phyloP scores from a whole-genome alignment of 2,888 invertebrate species.

The Spatulosminthurus flaviceps region DNA sequence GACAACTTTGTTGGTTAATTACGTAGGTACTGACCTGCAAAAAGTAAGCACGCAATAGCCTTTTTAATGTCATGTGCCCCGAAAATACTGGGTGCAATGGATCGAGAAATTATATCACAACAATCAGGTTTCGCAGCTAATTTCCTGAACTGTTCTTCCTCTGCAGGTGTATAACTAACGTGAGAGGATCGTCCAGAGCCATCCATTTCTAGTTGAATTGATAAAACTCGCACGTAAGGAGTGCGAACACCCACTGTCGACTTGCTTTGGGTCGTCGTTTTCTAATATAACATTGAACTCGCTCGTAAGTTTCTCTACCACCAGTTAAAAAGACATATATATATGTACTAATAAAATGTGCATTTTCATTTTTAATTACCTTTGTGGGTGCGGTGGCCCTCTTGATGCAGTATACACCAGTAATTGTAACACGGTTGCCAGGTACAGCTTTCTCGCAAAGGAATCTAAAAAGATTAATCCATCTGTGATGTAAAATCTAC shows the following conservation, averaged over 20 bases:
- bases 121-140: slow-evolving; percentile 86
- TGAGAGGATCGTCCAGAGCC: slow-evolving; percentile 72
- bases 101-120: slow-evolving; percentile 86
- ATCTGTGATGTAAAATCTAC: neutral
- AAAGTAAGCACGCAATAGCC: slow-evolving; percentile 92
- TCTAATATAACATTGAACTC: too few relatives aligned
- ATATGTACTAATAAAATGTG: too few relatives aligned
- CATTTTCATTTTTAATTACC: too few relatives aligned
- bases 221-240: slow-evolving; percentile 94
- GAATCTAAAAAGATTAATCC: slow-evolving; percentile 67
- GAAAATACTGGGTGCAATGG: slow-evolving; percentile 96
- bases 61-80: slow-evolving; percentile 95
- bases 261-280: slow-evolving; percentile 68
- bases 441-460: slow-evolving; percentile 95
- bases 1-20: too few relatives aligned
- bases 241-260: slow-evolving; percentile 89
- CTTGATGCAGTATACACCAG: slow-evolving; percentile 96
- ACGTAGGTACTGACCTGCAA: slow-evolving; percentile 89
- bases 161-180: slow-evolving; percentile 72
- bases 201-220: slow-evolving; percentile 86
- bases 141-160: slow-evolving; percentile 83
- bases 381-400: slow-evolving; percentile 76
- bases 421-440: slow-evolving; percentile 90
- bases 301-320: too few relatives aligned
- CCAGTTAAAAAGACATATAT: too few relatives aligned